Conservation (phyloP, 2,888 invertebrate species). For the Campoplex capitator region DNA sequence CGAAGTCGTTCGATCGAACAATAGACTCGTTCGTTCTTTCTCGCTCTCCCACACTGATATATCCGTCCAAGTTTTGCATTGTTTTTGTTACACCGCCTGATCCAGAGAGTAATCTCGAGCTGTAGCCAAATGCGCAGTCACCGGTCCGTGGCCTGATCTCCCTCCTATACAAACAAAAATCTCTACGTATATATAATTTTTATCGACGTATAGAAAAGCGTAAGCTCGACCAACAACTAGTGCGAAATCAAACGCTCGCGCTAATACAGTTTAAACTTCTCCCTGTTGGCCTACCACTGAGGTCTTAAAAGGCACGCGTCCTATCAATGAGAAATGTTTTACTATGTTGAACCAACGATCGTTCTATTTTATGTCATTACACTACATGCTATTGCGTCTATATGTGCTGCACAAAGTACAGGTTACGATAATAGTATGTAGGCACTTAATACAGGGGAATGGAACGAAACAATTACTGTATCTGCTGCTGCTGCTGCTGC, state of each 20-base stretch:
- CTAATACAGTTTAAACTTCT: slow-evolving; percentile 63
- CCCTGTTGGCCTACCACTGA: slow-evolving; percentile 28
- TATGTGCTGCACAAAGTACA: not conserved
- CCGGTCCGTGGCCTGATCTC: slow-evolving; percentile 42
- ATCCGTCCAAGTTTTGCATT: slow-evolving; percentile 16
- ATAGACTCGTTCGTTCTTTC: slow-evolving; percentile 69
- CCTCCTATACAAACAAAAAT: slow-evolving; percentile 7
- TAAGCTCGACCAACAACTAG: slow-evolving; percentile 46
- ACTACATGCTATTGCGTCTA: not conserved
- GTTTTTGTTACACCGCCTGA: slow-evolving; percentile 50
- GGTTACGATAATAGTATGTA: slow-evolving; percentile 39
- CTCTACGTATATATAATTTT: not conserved
- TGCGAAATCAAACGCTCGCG: slow-evolving; percentile 64
- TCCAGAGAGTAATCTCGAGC: slow-evolving; percentile 43
- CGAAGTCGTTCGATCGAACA: slow-evolving; percentile 75
- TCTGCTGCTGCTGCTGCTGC: slow-evolving; percentile 70
- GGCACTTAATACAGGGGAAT: slow-evolving; percentile 51
- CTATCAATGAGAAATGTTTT: slow-evolving; percentile 79
- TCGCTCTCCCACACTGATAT: slow-evolving; percentile 26
- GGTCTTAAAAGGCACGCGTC: slow-evolving; percentile 53
- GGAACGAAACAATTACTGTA: slow-evolving; percentile 78
- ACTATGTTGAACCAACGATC: slow-evolving; percentile 76
- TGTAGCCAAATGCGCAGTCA: slow-evolving; percentile 54
- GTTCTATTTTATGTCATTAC: slow-evolving; percentile 63
- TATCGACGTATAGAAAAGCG: not conserved